Evolutionary conservation across 2,797 vertebrate genomes (phyloP), one percentile per base, ranked within the genome.

Genomic region (Propithecus deckenii): DNA sequence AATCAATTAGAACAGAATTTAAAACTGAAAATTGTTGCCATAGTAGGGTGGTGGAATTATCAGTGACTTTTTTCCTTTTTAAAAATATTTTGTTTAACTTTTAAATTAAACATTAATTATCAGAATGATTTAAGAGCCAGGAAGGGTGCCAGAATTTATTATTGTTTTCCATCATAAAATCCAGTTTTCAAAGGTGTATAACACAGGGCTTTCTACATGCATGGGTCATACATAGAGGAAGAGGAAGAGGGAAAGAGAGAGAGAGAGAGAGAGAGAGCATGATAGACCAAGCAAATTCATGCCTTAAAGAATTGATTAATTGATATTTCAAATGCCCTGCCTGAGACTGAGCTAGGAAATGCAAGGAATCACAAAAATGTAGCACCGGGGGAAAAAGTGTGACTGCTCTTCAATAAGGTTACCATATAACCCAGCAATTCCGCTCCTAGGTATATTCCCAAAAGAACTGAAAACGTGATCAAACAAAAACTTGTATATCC

Each of bases 121-220:
- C 74, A 84, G 91, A 84, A 59, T 18, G 11, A 52, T 50, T 94
- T 81, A 38, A 63, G 63, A 55, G 4, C 38, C 41, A 87, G 18
- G 2, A 14, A 32, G 2, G 46, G 86, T 80, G 15, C 0, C 20
- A 72, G 61, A 97, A 48, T 88, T 63, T 46, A 25, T 32, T 80
- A 96, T 52, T 32, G 86, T 69, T 55, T 97, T 92, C 69, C 65
- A 88, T 95, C 55, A 46, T 81, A 86, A 96, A 46, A 75, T 67
- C 38, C 2, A 6, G 35, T 80, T 97, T 93, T 79, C 35, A 38
- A 78, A 75, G 17, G 12, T 87, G 97, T 94, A 35, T 87, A 92
- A 95, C 28, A 57, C n/a, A 92, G 2, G 0, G 79, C n/a, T 94
- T 88, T 63, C 35, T 15, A 91, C 61, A 69, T 25, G 3, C 22